A percentile compares a stretch with the other conserved stretches of the same genome.
Conservation (phyloP, 2,888 invertebrate genomes). For the Polylopha cassiicola region DNA sequence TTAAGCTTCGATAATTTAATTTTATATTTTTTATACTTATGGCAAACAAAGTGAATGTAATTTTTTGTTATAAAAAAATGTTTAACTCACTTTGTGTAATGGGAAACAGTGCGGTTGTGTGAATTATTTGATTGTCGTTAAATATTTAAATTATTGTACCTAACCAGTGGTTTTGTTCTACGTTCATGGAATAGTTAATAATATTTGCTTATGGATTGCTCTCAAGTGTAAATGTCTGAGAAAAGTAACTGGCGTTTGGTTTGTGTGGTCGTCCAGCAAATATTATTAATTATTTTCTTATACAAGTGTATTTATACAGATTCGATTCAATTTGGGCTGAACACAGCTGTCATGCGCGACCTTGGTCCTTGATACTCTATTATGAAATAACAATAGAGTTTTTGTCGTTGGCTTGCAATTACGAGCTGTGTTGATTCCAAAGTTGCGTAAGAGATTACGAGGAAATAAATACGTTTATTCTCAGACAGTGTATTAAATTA, state of each 20-base stretch:
- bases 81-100: neutral
- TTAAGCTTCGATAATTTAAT: conserved; percentile 18
- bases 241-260: too few relatives aligned
- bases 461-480: conserved; percentile 19
- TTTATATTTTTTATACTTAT: conserved; percentile 13
- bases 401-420: neutral
- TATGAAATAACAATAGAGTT: conserved; percentile 2
- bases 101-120: conserved; percentile 17
- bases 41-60: conserved; percentile 2
- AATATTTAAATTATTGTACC: conserved; percentile 15
- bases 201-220: too few relatives aligned
- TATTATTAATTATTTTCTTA: conserved; percentile 13
- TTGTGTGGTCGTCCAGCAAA: conserved; percentile 4
- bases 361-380: conserved; percentile 5
- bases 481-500: conserved; percentile 8
- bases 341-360: conserved; percentile 1
- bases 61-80: conserved; percentile 1
- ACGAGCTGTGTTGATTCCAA: neutral
- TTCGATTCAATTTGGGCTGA: conserved; percentile 8
- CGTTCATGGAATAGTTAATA: conserved; percentile 2
- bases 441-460: neutral
- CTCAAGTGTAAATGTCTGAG: too few relatives aligned
- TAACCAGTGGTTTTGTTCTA: conserved; percentile 6
- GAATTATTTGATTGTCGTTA: conserved; percentile 14
- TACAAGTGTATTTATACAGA: conserved; percentile 13